These are phyloP conservation scores for Hirudinaria manillensis DNA, from an alignment of 2,888 invertebrate species.

Conservation along the genomic window DNA sequence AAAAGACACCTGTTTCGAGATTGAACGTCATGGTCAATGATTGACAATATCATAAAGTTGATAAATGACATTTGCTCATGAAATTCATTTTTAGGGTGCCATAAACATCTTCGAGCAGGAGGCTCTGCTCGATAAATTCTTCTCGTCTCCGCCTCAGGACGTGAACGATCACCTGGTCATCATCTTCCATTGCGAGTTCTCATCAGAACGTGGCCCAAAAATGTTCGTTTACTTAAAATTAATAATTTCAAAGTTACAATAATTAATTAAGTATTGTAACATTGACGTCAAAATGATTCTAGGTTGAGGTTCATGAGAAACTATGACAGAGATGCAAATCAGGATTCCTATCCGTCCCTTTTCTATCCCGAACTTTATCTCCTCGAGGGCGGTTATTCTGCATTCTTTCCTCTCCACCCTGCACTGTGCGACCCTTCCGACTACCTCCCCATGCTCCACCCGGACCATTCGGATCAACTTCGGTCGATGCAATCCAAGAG, in stretches of 20 bases:
- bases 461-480: conserved; percentile 67
- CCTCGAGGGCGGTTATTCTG: conserved; percentile 80
- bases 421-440: conserved; percentile 67
- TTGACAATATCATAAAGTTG: not conserved
- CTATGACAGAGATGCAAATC: conserved; percentile 74
- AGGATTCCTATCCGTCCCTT: conserved; percentile 73
- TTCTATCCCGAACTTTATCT: conserved; percentile 88
- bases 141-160: conserved; percentile 43
- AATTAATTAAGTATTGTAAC: not conserved
- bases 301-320: conserved; percentile 77
- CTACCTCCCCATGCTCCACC: conserved; percentile 81
- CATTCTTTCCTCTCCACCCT: conserved; percentile 65
- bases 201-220: conserved; percentile 85
- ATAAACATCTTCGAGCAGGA: conserved; percentile 75
- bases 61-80: too few species aligned
- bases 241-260: too few species aligned
- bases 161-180: conserved; percentile 63
- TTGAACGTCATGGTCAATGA: not conserved
- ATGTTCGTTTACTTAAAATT: conserved; percentile 63
- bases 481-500: conserved; percentile 40
- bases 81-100: conserved; percentile 60
- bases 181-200: conserved; percentile 96
- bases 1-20: too few species aligned
- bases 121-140: conserved; percentile 64
- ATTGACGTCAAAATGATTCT: conserved; percentile 40